Evolutionary conservation across 2,888 invertebrate species (phyloP).

Genomic region (Entomobrya proxima): DNA sequence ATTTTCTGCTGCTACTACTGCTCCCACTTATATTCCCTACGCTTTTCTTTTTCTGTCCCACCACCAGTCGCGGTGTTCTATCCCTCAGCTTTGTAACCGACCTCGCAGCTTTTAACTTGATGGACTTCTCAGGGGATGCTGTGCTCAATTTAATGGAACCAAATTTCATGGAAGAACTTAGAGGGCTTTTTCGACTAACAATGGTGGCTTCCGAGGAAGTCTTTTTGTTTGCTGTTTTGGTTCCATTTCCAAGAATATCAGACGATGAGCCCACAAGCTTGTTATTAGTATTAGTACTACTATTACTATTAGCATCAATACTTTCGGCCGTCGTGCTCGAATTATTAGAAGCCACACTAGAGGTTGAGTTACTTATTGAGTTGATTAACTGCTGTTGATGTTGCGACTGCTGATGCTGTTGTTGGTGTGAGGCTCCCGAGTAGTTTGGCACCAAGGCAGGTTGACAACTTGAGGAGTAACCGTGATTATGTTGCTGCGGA

Average conservation of each 20-base stretch:
- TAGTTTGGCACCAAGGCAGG: constrained; percentile 7
- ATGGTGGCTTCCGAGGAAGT: neutral
- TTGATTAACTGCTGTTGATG: neutral
- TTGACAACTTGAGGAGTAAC: neutral
- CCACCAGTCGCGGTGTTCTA: neutral
- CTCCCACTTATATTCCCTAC: neutral
- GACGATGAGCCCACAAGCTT: neutral
- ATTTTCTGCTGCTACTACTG: constrained; percentile 27
- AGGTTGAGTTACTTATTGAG: neutral
- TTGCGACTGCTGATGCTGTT: neutral
- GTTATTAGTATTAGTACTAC: neutral
- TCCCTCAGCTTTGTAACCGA: constrained; percentile 15
- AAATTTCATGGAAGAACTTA: neutral
- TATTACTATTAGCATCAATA: neutral
- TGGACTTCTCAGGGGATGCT: constrained; percentile 31
- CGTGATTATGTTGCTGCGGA: constrained; percentile 22
- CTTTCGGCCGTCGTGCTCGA: neutral
- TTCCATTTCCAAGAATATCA: neutral
- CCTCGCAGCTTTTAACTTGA: constrained; percentile 12
- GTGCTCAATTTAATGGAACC: neutral
- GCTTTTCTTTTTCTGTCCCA: constrained; percentile 52
- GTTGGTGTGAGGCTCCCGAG: neutral
- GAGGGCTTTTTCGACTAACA: neutral
- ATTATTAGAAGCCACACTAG: neutral
- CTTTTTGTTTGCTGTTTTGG: neutral